Evolutionary conservation across 2,113 vertebrate genomes (phyloP).

Genomic region (Apaloderma vittatum): DNA sequence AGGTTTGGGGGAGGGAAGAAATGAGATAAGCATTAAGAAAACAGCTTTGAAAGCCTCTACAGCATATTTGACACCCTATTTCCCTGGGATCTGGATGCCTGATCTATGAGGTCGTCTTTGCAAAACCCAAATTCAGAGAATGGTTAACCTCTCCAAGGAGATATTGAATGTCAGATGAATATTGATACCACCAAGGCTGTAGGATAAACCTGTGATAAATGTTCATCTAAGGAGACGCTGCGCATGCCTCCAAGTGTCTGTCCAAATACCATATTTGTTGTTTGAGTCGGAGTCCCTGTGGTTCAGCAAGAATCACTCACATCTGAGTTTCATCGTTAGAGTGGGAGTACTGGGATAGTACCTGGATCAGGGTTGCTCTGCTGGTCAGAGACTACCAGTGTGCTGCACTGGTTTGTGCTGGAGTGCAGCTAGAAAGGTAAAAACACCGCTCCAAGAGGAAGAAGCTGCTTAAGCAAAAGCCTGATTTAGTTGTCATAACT

Average conservation of each 20-base stretch:
- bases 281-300: background rate
- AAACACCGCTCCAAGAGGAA: background rate
- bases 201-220: background rate
- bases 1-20: background rate
- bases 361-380: background rate
- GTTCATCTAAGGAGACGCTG: background rate
- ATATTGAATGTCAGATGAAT: background rate
- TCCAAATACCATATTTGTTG: background rate
- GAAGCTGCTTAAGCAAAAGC: background rate
- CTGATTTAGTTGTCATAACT: background rate
- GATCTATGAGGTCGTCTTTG: background rate
- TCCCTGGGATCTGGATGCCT: background rate
- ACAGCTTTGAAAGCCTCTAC: background rate
- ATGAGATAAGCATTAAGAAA: conserved; percentile 5
- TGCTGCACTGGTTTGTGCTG: background rate
- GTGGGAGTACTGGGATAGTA: background rate
- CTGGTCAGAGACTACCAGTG: background rate
- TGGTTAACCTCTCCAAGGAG: background rate
- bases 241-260: fast-evolving
- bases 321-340: background rate
- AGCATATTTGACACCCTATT: background rate
- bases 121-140: background rate
- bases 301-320: background rate
- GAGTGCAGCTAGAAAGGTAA: background rate
- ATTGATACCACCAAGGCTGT: background rate